A percentile compares a stretch with the other conserved stretches of the same genome.
phyloP scores from a whole-genome alignment of 35 echinoderm and acorn worm species.

The Stichopus chloronotus region DNA sequence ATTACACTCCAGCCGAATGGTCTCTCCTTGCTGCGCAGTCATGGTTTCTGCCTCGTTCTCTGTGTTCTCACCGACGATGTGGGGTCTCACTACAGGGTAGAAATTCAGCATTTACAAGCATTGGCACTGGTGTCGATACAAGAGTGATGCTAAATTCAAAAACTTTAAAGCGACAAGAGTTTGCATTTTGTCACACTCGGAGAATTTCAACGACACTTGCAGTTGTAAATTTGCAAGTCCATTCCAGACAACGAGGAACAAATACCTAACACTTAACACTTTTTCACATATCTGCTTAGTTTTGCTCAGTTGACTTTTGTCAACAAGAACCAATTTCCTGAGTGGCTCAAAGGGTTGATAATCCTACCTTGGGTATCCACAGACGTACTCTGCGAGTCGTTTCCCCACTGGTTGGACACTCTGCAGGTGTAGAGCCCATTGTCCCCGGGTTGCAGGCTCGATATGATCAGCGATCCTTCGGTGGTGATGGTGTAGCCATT shows the following conservation, averaged over 20 bases:
- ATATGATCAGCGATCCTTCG: constrained; percentile 77
- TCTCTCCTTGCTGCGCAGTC: constrained; percentile 48
- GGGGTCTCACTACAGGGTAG: constrained; percentile 65
- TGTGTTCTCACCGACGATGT: constrained; percentile 88
- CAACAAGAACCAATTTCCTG: too few relatives aligned
- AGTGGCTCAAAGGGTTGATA: too few relatives aligned
- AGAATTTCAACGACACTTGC: too few relatives aligned
- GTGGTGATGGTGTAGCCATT: constrained; percentile 82
- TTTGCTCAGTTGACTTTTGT: too few relatives aligned
- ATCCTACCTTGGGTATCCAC: constrained; percentile 84
- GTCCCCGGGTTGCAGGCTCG: constrained; percentile 78
- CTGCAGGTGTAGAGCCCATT: constrained; percentile 79
- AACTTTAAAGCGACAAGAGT: neutral
- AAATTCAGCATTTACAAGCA: neutral
- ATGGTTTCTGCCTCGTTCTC: constrained; percentile 51
- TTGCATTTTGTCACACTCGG: too few relatives aligned
- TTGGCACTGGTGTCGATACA: neutral
- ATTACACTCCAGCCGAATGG: constrained; percentile 72
- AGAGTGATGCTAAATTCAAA: neutral
- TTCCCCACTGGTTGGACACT: constrained; percentile 76
- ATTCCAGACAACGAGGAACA: too few relatives aligned
- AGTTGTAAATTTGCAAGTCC: too few relatives aligned
- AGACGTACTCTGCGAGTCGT: constrained; percentile 58
- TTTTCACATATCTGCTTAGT: too few relatives aligned
- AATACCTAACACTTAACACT: too few relatives aligned